These are phyloP conservation scores for Sanderia malayensis DNA, from an alignment of 30 jellyfish, hydroid and myxozoan genomes.

Conservation along the genomic window DNA sequence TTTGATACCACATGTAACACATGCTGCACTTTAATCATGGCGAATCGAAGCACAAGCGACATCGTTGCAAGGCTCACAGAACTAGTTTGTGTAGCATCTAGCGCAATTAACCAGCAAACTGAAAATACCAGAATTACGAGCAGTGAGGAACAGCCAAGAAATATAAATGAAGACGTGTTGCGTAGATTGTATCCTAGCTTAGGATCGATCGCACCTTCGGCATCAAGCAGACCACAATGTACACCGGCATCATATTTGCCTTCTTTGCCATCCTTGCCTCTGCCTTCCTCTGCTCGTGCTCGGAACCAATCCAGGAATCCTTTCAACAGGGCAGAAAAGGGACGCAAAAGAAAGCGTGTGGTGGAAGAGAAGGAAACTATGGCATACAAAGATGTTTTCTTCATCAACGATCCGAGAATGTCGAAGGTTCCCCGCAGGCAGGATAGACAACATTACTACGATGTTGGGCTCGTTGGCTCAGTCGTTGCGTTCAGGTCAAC, in stretches of 20 bases:
- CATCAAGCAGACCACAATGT: too few relatives aligned
- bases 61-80: background rate
- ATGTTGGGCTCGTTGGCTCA: slow-evolving; percentile 17
- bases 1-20: too few relatives aligned
- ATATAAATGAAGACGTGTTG: background rate
- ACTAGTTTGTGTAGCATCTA: background rate
- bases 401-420: slow-evolving; percentile 6
- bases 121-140: too few relatives aligned
- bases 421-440: slow-evolving; percentile 25
- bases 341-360: background rate
- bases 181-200: background rate
- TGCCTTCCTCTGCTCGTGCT: background rate
- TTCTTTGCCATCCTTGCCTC: too few relatives aligned
- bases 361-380: slow-evolving; percentile 13
- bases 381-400: slow-evolving; percentile 19
- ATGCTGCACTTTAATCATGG: too few relatives aligned
- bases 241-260: too few relatives aligned
- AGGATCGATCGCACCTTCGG: background rate
- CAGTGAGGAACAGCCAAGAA: background rate
- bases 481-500: slow-evolving; percentile 23
- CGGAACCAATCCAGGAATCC: background rate
- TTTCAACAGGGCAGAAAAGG: background rate
- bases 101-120: background rate
- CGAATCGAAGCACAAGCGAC: background rate
- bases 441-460: slow-evolving; percentile 22